These are phyloP conservation scores for Anoura caudifer DNA, from an alignment of 2,113 vertebrate genomes.

Conservation along the genomic window DNA sequence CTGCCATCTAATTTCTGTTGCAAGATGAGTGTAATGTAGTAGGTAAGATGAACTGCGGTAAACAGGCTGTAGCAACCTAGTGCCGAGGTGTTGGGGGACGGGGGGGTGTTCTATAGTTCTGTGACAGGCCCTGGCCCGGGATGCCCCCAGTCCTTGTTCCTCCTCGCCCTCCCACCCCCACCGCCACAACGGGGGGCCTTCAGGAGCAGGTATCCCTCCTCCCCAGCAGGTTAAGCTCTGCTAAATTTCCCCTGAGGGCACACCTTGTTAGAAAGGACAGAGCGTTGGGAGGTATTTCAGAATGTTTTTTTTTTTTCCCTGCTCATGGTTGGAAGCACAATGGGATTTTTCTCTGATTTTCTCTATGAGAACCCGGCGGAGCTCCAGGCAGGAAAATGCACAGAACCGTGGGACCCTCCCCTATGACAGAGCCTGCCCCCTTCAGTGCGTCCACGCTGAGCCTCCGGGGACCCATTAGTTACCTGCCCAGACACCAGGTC, in stretches of 20 bases:
- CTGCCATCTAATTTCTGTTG: background rate
- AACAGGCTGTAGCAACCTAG: background rate
- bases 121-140: background rate
- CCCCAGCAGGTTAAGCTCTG: background rate
- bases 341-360: background rate
- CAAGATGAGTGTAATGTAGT: background rate
- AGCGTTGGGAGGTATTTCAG: background rate
- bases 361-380: no score
- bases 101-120: background rate
- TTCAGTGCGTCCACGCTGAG: no score
- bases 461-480: background rate
- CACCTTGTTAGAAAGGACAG: background rate
- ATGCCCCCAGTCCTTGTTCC: background rate
- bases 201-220: background rate
- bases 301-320: background rate
- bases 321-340: background rate
- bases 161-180: no score
- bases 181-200: background rate
- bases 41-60: background rate
- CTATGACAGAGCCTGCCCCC: accelerated
- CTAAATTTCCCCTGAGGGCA: background rate
- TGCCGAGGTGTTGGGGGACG: background rate
- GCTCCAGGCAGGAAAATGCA: no score
- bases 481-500: accelerated
- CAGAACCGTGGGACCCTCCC: accelerated